Conservation (phyloP, 2,797 vertebrate genomes). For the Chlorospingus semifuscus region DNA sequence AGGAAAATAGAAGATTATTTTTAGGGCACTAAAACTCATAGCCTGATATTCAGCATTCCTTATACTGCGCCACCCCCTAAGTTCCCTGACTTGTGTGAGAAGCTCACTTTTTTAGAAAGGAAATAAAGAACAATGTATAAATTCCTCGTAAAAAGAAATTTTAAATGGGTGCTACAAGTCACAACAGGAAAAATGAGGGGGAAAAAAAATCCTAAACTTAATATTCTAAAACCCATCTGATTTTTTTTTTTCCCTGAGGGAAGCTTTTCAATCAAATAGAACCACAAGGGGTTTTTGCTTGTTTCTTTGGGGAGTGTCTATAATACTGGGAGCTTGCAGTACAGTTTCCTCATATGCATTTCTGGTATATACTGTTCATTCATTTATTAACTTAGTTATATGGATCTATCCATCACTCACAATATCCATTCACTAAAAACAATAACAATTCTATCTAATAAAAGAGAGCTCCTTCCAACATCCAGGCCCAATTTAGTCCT, state of each 20-base stretch:
- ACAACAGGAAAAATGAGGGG: not conserved
- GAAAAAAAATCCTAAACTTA: not conserved
- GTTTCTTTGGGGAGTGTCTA: not conserved
- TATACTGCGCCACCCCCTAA: not conserved
- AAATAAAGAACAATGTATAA: not conserved
- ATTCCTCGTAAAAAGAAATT: not conserved
- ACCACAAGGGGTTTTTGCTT: not conserved
- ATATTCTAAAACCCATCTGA: not conserved
- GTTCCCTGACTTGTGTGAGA: not conserved
- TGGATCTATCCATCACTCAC: not conserved
- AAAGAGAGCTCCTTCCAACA: conserved; percentile 34
- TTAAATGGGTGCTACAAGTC: not conserved
- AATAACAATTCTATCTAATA: conserved; percentile 23
- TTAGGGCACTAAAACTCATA: not conserved
- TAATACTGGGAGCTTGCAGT: not conserved
- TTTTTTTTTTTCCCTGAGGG: not conserved
- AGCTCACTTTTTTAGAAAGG: not conserved
- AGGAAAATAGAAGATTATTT: not conserved
- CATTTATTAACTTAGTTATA: conserved; percentile 28
- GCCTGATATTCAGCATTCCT: not conserved
- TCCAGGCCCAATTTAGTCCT: conserved; percentile 19
- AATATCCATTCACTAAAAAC: conserved; percentile 30
- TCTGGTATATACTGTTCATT: not conserved
- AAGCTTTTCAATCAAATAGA: not conserved
- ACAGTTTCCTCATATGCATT: not conserved